phyloP scores from a whole-genome alignment of 2,888 invertebrate species.

The Archaeoteleia sp. region DNA sequence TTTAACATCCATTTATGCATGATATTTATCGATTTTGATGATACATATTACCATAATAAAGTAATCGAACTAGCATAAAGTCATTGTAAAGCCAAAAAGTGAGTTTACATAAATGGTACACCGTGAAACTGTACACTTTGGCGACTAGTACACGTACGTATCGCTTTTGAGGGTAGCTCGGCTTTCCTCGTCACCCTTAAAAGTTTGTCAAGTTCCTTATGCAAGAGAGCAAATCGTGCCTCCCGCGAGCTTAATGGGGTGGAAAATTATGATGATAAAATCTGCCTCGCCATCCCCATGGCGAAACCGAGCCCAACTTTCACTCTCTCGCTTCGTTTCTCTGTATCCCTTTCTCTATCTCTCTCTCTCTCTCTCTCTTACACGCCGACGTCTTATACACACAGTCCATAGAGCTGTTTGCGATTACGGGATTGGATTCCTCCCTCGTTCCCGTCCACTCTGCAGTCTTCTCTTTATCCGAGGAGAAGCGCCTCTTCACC shows the following conservation, averaged over 20 bases:
- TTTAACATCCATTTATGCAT: no score
- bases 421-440: constrained; percentile 60
- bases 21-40: no score
- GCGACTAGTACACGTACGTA: constrained; percentile 23
- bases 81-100: no score
- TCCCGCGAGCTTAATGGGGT: constrained; percentile 68
- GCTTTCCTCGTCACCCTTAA: constrained; percentile 35
- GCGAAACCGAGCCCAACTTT: constrained; percentile 20
- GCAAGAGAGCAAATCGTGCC: constrained; percentile 60
- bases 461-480: constrained; percentile 35
- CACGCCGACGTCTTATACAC: constrained; percentile 12
- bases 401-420: constrained; percentile 55
- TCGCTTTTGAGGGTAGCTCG: constrained; percentile 40
- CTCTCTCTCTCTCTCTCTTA: constrained; percentile 6
- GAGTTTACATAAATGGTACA: no score
- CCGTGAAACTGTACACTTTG: no score
- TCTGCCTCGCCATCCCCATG: no score
- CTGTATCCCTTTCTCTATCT: constrained; percentile 11
- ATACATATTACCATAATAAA: no score
- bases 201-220: constrained; percentile 66
- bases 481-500: constrained; percentile 30
- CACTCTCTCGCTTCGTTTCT: background rate
- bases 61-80: no score
- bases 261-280: constrained; percentile 75
- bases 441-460: constrained; percentile 22